Percentiles rank a stretch among this genome's conserved stretches.
Conservation (phyloP, 1,140 invertebrate genomes). For the fruit fly (Drosophila melanogaster) region DNA sequence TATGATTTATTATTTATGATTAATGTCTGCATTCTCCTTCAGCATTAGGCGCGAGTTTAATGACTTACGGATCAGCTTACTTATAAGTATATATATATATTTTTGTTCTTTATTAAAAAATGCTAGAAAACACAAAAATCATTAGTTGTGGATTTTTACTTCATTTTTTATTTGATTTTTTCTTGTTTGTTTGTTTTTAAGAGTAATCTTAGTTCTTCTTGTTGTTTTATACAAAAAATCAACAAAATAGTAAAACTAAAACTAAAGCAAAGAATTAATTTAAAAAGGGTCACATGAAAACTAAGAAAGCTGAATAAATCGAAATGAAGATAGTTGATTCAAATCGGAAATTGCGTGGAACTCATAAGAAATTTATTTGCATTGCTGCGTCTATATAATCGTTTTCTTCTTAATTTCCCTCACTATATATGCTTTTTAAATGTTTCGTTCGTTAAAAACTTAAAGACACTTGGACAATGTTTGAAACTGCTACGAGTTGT, state of each 20-base stretch:
- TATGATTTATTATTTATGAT: constrained; percentile 18
- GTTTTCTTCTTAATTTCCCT: constrained; percentile 11
- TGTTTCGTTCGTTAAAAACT: constrained; percentile 77
- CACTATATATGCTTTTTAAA: constrained; percentile 12
- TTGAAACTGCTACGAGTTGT: constrained; percentile 68
- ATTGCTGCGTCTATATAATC: constrained; percentile 55
- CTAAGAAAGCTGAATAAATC: constrained; percentile 29
- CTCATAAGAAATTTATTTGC: constrained; percentile 51
- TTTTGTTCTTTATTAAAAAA: constrained; percentile 35
- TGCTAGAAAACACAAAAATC: constrained; percentile 44
- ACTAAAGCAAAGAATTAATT: constrained; percentile 71
- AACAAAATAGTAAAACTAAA: constrained; percentile 75
- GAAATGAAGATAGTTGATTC: constrained; percentile 26
- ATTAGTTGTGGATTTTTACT: constrained; percentile 41
- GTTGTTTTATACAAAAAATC: constrained; percentile 73
- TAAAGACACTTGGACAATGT: constrained; percentile 77
- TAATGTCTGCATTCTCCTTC: constrained; percentile 14
- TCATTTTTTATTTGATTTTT: constrained; percentile 70
- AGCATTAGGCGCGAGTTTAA: constrained; percentile 27
- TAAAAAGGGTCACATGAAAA: constrained; percentile 63
- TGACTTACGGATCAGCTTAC: constrained; percentile 46
- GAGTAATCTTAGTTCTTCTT: constrained; percentile 54
- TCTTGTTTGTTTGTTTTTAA: constrained; percentile 59
- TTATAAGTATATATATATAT: constrained; percentile 36
- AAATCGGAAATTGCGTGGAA: constrained; percentile 33